phyloP scores from a whole-genome alignment of 2,888 invertebrate species.

The Strigamia maritima region DNA sequence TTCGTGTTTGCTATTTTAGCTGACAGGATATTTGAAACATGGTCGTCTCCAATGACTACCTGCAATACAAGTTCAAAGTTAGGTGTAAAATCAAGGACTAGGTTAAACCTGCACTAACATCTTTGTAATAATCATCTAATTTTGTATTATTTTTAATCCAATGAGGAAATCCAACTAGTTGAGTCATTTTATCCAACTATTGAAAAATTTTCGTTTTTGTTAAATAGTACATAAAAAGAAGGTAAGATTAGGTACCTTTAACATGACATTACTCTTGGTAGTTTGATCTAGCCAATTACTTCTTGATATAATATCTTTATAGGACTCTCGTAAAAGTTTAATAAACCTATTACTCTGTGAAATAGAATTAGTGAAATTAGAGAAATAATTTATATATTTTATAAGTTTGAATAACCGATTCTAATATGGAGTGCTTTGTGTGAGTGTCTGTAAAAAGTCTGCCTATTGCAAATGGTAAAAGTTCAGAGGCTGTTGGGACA shows the following conservation, averaged over 20 bases:
- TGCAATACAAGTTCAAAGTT: background rate
- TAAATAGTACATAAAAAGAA: too few species aligned
- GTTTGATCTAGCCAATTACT: background rate
- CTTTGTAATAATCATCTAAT: background rate
- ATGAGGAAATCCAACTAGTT: background rate
- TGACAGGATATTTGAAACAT: background rate
- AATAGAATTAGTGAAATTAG: background rate
- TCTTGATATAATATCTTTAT: background rate
- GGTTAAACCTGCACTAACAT: background rate
- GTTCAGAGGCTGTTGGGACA: background rate
- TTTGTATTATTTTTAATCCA: background rate
- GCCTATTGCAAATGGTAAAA: background rate
- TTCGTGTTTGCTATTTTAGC: background rate
- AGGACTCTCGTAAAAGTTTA: background rate
- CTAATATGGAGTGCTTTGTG: background rate
- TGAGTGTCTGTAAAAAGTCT: background rate
- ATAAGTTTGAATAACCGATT: background rate
- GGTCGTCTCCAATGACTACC: background rate
- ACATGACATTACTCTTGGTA: background rate
- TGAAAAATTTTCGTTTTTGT: too few species aligned
- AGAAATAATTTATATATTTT: background rate
- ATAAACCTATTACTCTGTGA: background rate
- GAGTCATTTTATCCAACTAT: background rate
- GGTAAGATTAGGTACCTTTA: background rate
- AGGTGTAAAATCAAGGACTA: too few species aligned